These are phyloP conservation scores for Sebastes nivosus DNA, from an alignment of 2,797 vertebrate genomes.

Conservation along the genomic window DNA sequence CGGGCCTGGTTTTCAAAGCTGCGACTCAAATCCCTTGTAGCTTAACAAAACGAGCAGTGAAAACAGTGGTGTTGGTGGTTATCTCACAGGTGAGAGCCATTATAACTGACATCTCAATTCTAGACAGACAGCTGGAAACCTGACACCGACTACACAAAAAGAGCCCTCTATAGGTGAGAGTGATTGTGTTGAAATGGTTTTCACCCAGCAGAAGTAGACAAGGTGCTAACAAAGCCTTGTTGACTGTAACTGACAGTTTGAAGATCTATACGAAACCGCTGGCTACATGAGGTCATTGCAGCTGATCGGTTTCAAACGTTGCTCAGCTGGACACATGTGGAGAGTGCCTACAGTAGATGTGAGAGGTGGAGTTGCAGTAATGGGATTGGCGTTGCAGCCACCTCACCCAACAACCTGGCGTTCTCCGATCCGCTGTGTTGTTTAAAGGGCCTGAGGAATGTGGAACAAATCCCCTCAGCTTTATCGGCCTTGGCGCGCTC, in stretches of 20 bases:
- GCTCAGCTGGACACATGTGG: conserved; percentile 21
- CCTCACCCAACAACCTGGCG: conserved; percentile 70
- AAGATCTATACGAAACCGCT: conserved; percentile 17
- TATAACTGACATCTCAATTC: conserved; percentile 62
- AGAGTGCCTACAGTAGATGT: background rate
- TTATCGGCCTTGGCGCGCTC: conserved; percentile 70
- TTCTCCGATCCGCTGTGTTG: conserved; percentile 72
- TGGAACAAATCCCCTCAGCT: conserved; percentile 86
- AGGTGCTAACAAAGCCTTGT: conserved; percentile 20
- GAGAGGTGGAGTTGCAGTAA: conserved; percentile 23
- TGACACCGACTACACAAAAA: conserved; percentile 48
- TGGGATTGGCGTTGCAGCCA: conserved; percentile 41
- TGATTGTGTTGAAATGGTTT: conserved; percentile 52
- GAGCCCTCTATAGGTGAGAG: conserved; percentile 45
- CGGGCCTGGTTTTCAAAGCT: conserved; percentile 62
- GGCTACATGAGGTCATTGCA: conserved; percentile 19
- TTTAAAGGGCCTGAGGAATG: conserved; percentile 84
- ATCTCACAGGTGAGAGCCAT: conserved; percentile 77
- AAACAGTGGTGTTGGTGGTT: conserved; percentile 67
- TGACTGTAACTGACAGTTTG: conserved; percentile 22
- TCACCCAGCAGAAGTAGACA: conserved; percentile 19
- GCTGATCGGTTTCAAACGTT: background rate
- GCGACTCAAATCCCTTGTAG: conserved; percentile 69
- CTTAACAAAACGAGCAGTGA: conserved; percentile 69
- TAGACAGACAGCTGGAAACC: conserved; percentile 60